phyloP scores from a whole-genome alignment of 2,113 vertebrate genomes.

The Accipiter cooperii region DNA sequence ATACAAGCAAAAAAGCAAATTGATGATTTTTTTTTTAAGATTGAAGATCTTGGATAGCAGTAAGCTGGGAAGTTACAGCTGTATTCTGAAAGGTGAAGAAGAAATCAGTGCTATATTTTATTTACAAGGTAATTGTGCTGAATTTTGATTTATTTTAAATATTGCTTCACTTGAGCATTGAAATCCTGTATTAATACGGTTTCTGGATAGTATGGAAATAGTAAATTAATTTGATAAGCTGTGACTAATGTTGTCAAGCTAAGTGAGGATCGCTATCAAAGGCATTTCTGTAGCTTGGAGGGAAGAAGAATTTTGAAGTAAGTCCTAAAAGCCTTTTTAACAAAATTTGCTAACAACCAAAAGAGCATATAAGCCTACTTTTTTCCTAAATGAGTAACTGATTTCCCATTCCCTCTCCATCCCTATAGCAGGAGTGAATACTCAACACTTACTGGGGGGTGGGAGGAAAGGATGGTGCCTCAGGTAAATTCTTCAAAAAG shows the following conservation, averaged over 20 bases:
- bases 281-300: background rate
- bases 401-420: background rate
- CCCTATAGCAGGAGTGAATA: background rate
- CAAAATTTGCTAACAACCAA: background rate
- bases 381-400: background rate
- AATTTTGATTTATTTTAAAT: background rate
- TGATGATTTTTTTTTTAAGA: background rate
- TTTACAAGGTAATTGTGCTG: constrained; percentile 66
- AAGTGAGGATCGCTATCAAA: background rate
- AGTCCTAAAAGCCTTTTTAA: background rate
- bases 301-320: background rate
- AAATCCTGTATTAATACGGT: background rate
- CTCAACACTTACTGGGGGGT: background rate
- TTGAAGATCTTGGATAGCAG: constrained; percentile 1
- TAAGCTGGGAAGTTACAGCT: constrained; percentile 66
- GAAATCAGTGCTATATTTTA: constrained; percentile 55
- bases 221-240: background rate
- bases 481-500: background rate
- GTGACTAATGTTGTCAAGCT: background rate
- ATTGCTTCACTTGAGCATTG: background rate
- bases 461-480: background rate
- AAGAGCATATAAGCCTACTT: background rate
- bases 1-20: background rate
- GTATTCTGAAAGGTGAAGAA: constrained; percentile 42
- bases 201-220: background rate